Evolutionary conservation across 2,888 invertebrate species (phyloP), one percentile per base, ranked within the genome.

Genomic region (Agriopis leucophaearia): DNA sequence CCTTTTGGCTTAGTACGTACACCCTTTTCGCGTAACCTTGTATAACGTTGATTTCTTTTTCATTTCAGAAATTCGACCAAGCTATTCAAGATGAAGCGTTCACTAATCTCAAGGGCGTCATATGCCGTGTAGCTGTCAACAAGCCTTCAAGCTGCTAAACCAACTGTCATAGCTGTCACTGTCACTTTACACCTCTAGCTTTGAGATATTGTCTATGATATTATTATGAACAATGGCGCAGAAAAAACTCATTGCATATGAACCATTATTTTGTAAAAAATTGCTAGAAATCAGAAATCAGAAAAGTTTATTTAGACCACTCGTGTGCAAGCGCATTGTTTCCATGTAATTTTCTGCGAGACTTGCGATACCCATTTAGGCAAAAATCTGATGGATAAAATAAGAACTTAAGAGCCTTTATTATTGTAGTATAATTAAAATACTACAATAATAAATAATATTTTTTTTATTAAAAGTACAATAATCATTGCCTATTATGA

Each of bases 31-130:
- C 8, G n/a, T 6, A 45, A n/a, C 8, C 45, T 7, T 44, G 3
- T 44, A 13, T n/a, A 13, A 13, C 44, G 13, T 13, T 13, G 1
- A 13, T n/a, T 13, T 13, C 12, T 44, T 4, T 13, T 44, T 12
- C 13, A 70, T 88, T 85, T 0, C 90, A 95, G 94, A 94, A 94
- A 89, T 95, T 91, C 87, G 94, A 95, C 76, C 89, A 92, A 74
- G 91, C 91, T 0, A 85, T 91, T 2, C 95, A 95, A 67, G 91
- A 94, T 0, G 88, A 94, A 45, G 95, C 96, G 0, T 87, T 95
- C 77, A 85, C 83, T 3, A 92, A 96, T 79, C 94, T 96, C 67
- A 93, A 94, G 56, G 84, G 88, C 0, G 95, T 95, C 0, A 85
- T 96, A 3, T 96, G 96, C 84, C 88, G 92, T 70, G 77, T 77